Percentiles rank a stretch among this genome's conserved stretches.
Conservation (phyloP, 2,888 invertebrate genomes). For the Hypsopygia costalis region DNA sequence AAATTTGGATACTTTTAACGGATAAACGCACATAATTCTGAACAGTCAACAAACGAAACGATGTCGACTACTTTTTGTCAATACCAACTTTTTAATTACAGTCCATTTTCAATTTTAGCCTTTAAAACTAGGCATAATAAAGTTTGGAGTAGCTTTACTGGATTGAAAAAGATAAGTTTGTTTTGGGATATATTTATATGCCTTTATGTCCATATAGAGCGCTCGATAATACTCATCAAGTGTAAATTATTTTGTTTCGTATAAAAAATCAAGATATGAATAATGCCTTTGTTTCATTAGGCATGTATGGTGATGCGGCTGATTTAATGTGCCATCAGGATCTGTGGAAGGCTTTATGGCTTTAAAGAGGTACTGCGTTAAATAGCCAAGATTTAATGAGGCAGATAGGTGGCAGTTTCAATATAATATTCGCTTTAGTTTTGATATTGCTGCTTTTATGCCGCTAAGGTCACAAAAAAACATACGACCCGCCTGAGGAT, state of each 20-base stretch:
- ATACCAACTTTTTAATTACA: constrained; percentile 12
- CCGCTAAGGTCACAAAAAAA: no score
- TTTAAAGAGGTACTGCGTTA: background rate
- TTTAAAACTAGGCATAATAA: background rate
- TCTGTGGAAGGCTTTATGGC: background rate
- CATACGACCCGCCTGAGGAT: no score
- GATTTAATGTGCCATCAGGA: constrained; percentile 47
- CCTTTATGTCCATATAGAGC: constrained; percentile 60
- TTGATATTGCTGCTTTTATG: background rate
- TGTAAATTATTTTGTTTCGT: constrained; percentile 62
- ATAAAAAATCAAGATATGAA: constrained; percentile 55
- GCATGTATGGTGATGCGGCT: constrained; percentile 51
- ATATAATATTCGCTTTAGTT: background rate
- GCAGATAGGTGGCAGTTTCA: background rate
- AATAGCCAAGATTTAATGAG: background rate
- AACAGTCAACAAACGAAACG: constrained; percentile 26
- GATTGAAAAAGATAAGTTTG: constrained; percentile 11
- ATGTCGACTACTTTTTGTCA: constrained; percentile 26
- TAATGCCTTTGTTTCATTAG: constrained; percentile 72
- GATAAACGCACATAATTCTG: constrained; percentile 24
- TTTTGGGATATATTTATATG: constrained; percentile 53
- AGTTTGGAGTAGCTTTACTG: background rate
- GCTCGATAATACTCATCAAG: constrained; percentile 61
- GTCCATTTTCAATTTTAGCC: no score
- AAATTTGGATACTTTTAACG: constrained; percentile 32